Base-by-base conservation (phyloP, 2,888 invertebrate species). In the Leucophenga maculata region DNA sequence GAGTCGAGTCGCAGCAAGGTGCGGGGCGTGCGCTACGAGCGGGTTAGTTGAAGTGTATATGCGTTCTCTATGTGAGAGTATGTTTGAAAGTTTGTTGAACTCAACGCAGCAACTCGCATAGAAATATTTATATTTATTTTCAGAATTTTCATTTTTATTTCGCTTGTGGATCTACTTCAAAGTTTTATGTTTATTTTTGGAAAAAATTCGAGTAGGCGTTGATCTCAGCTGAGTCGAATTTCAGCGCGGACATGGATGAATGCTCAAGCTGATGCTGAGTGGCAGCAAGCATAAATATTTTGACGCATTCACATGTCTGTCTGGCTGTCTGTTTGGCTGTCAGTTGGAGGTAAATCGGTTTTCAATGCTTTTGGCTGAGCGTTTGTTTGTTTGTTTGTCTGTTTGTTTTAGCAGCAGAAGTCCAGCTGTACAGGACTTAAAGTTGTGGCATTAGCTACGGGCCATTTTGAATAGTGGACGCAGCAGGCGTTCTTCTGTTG, bases 21-120 rank as follows among this genome's bases (percentile, higher is more conserved):
- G 52, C 1, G 8, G 52, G 18, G 31, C 6, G 52, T n/a, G 52
- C 11, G 18, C 3, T 6, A 31, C 20, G 6, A n/a, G 54, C 18
- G 54, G 60, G 18, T 26, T 16, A n/a, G 16, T 32, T 6, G 13
- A 13, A 13, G 39, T 18, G 44, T 39, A 18, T 54, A 8, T 18
- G 22, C 13, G 54, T 22, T 8, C 9, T 8, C 54, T 18, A 18
- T 68, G 66, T 48, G 71, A 67, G 70, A 59, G 67, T 69, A 66
- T 62, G 16, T 55, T 67, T 11, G 64, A 18, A 70, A 76, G 82
- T 78, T 82, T 78, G 76, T 82, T 82, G 82, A 82, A 82, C 82
- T 73, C 65, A 65, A 46, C 72, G 74, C 69, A 75, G 74, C 69
- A 75, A 54, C 22, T 22, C 22, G 31, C 48, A 22, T 16, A 52